Percentiles rank a stretch among this genome's conserved stretches.
Conservation (phyloP, 2,797 vertebrate genomes). For the Lacerta bilineata region DNA sequence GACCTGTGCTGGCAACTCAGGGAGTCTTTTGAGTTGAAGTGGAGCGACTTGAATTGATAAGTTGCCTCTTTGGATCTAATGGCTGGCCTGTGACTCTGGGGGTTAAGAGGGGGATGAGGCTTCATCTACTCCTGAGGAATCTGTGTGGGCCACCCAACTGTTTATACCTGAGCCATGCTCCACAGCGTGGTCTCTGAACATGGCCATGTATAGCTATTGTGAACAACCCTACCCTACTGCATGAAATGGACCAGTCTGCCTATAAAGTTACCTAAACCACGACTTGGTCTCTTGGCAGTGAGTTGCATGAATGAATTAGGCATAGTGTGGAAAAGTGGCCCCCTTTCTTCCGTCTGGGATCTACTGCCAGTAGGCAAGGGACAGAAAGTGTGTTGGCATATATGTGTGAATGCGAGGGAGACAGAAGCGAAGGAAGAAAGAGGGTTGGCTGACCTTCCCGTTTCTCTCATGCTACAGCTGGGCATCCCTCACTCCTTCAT, state of each 20-base stretch:
- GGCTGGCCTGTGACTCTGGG: background rate
- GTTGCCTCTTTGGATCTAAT: background rate
- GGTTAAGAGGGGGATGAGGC: background rate
- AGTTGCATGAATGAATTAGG: background rate
- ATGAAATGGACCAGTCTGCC: background rate
- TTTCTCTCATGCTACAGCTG: slow-evolving; percentile 83
- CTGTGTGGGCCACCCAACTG: background rate
- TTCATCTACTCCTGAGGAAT: background rate
- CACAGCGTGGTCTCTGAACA: background rate
- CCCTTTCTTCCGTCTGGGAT: background rate
- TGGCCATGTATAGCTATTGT: background rate
- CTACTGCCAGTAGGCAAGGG: too few relatives aligned
- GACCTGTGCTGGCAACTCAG: too few relatives aligned
- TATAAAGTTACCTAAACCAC: too few relatives aligned
- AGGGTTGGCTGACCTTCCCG: background rate
- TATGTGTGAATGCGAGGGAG: too few relatives aligned
- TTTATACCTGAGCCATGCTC: too few relatives aligned
- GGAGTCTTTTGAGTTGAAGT: background rate
- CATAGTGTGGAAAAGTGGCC: background rate
- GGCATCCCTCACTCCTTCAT: slow-evolving; percentile 96
- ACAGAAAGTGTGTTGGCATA: too few relatives aligned
- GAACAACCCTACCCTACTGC: background rate
- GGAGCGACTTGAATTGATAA: background rate
- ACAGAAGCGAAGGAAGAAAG: too few relatives aligned
- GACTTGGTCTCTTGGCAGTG: background rate